phyloP scores from a whole-genome alignment of 2,113 vertebrate genomes.

The Brachirus orientalis region DNA sequence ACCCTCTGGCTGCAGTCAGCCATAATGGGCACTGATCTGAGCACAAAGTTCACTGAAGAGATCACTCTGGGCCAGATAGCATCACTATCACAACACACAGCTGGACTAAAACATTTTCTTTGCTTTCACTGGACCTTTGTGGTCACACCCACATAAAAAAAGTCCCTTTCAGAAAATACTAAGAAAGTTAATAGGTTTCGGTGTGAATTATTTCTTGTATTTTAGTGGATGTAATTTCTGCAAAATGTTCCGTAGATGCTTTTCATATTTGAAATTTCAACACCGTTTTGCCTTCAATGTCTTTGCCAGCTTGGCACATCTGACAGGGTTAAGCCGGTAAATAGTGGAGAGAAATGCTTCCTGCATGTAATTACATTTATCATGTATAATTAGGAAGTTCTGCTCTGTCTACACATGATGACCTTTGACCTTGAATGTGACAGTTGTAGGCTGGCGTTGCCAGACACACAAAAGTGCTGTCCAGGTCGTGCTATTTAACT shows the following conservation, averaged over 20 bases:
- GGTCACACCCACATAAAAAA: background rate
- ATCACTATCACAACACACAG: slow-evolving; percentile 66
- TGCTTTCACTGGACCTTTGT: slow-evolving; percentile 11
- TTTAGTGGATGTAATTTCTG: background rate
- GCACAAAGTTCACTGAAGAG: slow-evolving; percentile 34
- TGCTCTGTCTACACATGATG: slow-evolving; percentile 70
- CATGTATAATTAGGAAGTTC: slow-evolving; percentile 78
- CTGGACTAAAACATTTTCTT: slow-evolving; percentile 12
- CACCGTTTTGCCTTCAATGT: slow-evolving; percentile 74
- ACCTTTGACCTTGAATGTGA: slow-evolving; percentile 70
- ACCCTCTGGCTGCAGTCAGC: slow-evolving; percentile 44
- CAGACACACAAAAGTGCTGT: slow-evolving; percentile 61
- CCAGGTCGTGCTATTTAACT: slow-evolving; percentile 40
- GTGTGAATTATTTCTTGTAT: background rate
- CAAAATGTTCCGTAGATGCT: background rate
- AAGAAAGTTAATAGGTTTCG: background rate
- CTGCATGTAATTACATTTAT: slow-evolving; percentile 77
- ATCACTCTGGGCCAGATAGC: slow-evolving; percentile 48
- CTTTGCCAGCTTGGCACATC: slow-evolving; percentile 84
- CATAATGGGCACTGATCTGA: slow-evolving; percentile 53
- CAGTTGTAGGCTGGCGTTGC: slow-evolving; percentile 60
- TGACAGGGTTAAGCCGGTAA: slow-evolving; percentile 81
- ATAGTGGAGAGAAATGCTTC: slow-evolving; percentile 68
- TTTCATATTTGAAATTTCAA: background rate
- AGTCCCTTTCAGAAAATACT: background rate